These are phyloP conservation scores for Ceryle rudis DNA, from an alignment of 2,797 vertebrate species.

Conservation along the genomic window DNA sequence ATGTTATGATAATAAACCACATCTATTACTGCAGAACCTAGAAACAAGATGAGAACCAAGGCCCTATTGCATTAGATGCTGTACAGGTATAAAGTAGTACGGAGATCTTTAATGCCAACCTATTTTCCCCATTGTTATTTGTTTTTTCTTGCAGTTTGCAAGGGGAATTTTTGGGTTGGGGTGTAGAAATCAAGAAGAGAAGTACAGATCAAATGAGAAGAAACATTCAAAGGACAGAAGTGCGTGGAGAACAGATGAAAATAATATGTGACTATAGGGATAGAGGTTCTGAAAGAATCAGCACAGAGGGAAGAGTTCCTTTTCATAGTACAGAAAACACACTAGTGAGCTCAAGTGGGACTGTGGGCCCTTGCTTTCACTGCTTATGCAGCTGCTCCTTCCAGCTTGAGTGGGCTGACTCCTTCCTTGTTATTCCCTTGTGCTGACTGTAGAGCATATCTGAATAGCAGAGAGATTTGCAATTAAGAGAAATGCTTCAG, in stretches of 20 bases:
- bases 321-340: constrained; percentile 14
- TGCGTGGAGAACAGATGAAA: neutral
- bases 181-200: neutral
- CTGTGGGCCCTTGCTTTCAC: neutral
- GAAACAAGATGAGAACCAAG: neutral
- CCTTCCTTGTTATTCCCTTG: constrained; percentile 50
- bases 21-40: neutral
- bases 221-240: neutral
- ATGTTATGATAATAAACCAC: neutral
- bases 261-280: neutral
- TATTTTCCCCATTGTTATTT: neutral
- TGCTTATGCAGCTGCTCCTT: constrained; percentile 56
- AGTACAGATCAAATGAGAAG: neutral
- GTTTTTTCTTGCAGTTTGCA: neutral
- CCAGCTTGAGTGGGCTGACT: constrained; percentile 50
- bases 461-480: constrained; percentile 57
- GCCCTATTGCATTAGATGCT: neutral
- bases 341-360: neutral
- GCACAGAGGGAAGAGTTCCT: neutral
- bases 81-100: neutral
- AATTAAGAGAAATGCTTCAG: constrained; percentile 51
- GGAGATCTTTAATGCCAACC: neutral
- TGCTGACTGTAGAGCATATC: constrained; percentile 49
- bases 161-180: neutral
- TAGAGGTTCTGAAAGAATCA: neutral